Conservation (phyloP, 2,113 vertebrate species). For the Glaucidium brasilianum region DNA sequence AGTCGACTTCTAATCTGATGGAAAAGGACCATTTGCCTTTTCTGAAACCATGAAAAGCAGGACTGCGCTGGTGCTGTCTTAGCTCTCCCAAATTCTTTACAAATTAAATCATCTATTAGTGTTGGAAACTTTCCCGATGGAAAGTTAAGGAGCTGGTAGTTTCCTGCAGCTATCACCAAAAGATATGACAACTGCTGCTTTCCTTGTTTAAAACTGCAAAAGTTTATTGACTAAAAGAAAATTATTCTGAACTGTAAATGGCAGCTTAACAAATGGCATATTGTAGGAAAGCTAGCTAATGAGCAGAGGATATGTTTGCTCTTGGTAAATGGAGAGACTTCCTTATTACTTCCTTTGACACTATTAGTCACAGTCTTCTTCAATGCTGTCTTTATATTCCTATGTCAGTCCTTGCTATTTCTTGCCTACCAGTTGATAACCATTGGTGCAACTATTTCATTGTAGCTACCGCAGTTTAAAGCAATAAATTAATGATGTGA, state of each 20-base stretch:
- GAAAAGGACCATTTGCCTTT: neutral
- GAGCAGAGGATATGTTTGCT: neutral
- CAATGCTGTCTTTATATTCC: neutral
- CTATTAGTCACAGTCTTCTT: accelerated
- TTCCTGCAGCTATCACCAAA: neutral
- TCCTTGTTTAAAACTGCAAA: neutral
- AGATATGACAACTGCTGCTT: neutral
- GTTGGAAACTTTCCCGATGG: neutral
- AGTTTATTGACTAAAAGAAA: neutral
- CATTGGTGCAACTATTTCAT: neutral
- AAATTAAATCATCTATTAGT: neutral
- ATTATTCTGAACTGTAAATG: neutral
- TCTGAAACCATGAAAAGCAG: neutral
- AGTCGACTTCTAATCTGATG: neutral
- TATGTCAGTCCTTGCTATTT: accelerated
- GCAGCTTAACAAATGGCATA: neutral
- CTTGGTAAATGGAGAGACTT: neutral
- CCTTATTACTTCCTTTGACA: neutral
- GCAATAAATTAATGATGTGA: neutral
- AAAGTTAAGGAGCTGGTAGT: neutral
- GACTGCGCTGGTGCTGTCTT: neutral
- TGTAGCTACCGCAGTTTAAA: neutral
- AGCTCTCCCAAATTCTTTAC: neutral
- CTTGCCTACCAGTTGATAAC: neutral
- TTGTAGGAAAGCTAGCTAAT: neutral